phyloP scores from a whole-genome alignment of 2,113 vertebrate species.

The Arenaria interpres region DNA sequence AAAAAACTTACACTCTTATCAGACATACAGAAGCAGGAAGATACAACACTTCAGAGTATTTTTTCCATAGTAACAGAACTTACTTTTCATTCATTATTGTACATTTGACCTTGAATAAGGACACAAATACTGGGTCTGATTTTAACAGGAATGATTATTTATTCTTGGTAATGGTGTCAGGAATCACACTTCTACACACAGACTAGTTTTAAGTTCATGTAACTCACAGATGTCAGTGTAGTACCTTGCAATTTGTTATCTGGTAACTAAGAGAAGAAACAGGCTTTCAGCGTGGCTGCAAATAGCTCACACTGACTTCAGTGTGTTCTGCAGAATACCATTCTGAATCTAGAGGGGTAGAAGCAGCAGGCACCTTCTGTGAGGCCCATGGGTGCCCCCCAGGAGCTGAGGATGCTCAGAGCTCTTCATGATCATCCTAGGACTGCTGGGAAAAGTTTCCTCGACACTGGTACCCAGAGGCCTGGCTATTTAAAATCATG shows the following conservation, averaged over 20 bases:
- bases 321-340: not conserved
- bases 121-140: not conserved
- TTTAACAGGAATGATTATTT: not conserved
- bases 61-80: not conserved
- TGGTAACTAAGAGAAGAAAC: not conserved
- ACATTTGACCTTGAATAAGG: not conserved
- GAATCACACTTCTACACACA: not conserved
- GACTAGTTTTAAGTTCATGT: not conserved
- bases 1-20: not conserved
- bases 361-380: not conserved
- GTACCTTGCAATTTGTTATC: not conserved
- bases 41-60: not conserved
- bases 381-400: fast-evolving
- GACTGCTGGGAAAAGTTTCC: not conserved
- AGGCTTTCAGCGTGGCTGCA: not conserved
- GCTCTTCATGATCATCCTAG: not conserved
- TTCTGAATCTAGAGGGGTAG: not conserved
- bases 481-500: not conserved
- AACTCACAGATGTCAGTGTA: not conserved
- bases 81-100: not conserved
- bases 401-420: not conserved
- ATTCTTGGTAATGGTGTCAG: not conserved
- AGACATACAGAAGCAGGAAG: not conserved
- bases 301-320: not conserved
- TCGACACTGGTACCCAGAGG: not conserved